A percentile compares a stretch with the other conserved stretches of the same genome.
Evolutionary conservation across 1,140 invertebrate genomes (phyloP).

Genomic region (Drosophila miranda): DNA sequence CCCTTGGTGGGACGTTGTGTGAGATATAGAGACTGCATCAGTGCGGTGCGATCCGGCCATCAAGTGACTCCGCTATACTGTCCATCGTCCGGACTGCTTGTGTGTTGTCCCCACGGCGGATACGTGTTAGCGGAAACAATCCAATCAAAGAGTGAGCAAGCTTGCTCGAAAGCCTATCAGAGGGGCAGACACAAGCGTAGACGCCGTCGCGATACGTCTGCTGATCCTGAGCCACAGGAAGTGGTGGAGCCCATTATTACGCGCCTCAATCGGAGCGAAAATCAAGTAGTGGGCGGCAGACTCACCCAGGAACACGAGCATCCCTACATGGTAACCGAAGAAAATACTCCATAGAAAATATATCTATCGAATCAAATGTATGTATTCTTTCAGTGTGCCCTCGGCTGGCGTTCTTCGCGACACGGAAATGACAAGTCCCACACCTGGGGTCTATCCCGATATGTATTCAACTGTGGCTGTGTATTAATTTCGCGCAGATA

Average conservation of each 20-base stretch:
- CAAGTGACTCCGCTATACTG: constrained; percentile 29
- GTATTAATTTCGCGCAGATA: constrained; percentile 45
- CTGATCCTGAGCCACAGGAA: constrained; percentile 1
- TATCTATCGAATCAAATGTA: background rate
- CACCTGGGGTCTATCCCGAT: constrained; percentile 3
- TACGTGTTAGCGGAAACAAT: constrained; percentile 14
- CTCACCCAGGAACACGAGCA: constrained; percentile 34
- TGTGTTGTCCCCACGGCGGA: constrained; percentile 56
- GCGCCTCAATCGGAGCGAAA: constrained; percentile 15
- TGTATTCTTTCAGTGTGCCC: constrained; percentile 45
- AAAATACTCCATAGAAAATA: background rate
- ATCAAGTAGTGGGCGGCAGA: constrained; percentile 40
- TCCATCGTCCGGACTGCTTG: constrained; percentile 9
- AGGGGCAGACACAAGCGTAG: constrained; percentile 19
- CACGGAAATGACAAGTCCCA: constrained; percentile 3
- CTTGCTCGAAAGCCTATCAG: constrained; percentile 20
- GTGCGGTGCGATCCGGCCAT: constrained; percentile 25
- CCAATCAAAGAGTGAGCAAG: constrained; percentile 32
- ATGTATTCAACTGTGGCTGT: constrained; percentile 54
- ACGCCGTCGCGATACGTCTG: background rate
- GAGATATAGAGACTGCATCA: constrained; percentile 29
- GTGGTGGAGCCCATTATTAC: constrained; percentile 29
- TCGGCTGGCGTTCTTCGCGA: constrained; percentile 42
- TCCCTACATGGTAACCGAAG: constrained; percentile 52
- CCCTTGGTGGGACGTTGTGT: constrained; percentile 47